A percentile compares a stretch with the other conserved stretches of the same genome.
These are phyloP conservation scores for Taeniopygia guttata DNA, from an alignment of 2,797 vertebrate genomes.

Conservation along the genomic window DNA sequence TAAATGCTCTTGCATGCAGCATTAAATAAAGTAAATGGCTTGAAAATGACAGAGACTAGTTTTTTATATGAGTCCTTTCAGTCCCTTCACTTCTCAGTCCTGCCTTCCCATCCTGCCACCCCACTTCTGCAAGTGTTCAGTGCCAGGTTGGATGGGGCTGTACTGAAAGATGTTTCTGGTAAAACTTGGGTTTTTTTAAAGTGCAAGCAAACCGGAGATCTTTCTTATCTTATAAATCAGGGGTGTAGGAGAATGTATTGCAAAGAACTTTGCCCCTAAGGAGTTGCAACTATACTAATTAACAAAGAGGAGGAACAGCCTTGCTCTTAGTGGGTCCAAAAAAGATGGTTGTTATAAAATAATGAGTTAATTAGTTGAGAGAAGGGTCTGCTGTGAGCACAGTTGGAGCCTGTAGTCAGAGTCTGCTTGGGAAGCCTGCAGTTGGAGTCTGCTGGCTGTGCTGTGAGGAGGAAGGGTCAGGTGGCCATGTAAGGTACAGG, in stretches of 20 bases:
- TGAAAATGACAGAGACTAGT: background rate
- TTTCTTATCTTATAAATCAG: background rate
- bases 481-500: background rate
- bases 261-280: background rate
- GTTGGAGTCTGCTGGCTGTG: background rate
- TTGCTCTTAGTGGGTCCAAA: background rate
- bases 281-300: background rate
- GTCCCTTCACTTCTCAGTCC: background rate
- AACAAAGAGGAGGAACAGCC: background rate
- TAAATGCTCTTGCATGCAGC: rapidly evolving
- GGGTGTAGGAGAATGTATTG: background rate
- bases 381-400: background rate
- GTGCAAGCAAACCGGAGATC: background rate
- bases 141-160: background rate
- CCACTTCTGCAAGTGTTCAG: background rate
- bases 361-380: background rate
- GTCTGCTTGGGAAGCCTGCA: background rate
- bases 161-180: background rate
- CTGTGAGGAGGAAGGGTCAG: background rate
- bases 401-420: background rate
- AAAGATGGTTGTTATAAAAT: background rate
- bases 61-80: background rate
- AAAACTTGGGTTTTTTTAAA: background rate
- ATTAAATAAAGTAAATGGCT: background rate
- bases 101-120: background rate